Percentiles rank a stretch among this genome's conserved stretches.
phyloP scores from a whole-genome alignment of 2,797 vertebrate species.

The Buceros bicornis region DNA sequence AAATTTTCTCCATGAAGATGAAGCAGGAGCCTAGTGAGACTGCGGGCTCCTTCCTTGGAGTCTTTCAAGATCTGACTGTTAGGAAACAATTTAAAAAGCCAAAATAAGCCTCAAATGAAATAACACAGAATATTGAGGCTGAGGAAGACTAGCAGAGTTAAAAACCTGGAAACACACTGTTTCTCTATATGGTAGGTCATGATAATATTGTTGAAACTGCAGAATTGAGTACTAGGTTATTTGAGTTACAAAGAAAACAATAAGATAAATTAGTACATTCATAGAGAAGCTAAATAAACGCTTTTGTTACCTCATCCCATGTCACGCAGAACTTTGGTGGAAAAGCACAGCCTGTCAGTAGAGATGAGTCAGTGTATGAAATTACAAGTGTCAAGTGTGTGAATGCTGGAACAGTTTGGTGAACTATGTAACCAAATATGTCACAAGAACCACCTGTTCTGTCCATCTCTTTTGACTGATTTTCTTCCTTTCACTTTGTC shows the following conservation, averaged over 20 bases:
- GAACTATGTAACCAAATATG: not conserved
- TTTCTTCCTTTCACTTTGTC: not conserved
- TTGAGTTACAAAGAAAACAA: not conserved
- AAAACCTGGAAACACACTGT: not conserved
- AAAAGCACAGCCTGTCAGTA: not conserved
- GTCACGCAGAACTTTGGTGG: not conserved
- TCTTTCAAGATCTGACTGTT: not conserved
- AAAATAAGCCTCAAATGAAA: not conserved
- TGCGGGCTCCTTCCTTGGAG: not conserved
- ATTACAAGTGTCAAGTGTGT: not conserved
- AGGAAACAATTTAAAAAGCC: not conserved
- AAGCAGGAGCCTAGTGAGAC: not conserved
- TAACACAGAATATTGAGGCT: not conserved
- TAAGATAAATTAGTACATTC: not conserved
- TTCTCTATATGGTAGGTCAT: not conserved
- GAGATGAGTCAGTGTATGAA: slow-evolving; percentile 1
- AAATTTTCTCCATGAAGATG: not conserved
- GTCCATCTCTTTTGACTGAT: not conserved
- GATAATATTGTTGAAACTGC: not conserved
- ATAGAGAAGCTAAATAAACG: not conserved
- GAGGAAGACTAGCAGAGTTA: not conserved
- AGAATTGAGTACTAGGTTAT: not conserved
- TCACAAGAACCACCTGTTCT: not conserved
- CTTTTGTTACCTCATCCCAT: not conserved
- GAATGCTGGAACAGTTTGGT: not conserved